Evolutionary conservation across 2,113 vertebrate species (phyloP).

Genomic region (Pomatorhinus ruficollis): DNA sequence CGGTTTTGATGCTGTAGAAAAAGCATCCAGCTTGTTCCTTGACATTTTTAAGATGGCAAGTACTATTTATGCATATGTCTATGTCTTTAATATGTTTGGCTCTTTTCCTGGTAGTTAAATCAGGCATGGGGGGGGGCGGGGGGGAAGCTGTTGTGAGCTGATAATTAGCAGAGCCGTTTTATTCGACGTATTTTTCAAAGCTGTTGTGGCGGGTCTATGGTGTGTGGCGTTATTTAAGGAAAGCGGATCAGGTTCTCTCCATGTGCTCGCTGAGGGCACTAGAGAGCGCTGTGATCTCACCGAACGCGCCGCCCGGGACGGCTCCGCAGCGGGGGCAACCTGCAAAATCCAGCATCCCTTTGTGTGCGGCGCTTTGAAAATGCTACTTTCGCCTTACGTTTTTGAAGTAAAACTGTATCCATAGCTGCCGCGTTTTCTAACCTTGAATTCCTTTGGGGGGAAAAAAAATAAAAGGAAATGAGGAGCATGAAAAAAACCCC

Average conservation of each 20-base stretch:
- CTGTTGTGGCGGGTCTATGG: not conserved
- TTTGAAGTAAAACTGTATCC: slow-evolving; percentile 1
- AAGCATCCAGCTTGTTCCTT: not conserved
- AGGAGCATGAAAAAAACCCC: not conserved
- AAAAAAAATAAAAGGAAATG: not conserved
- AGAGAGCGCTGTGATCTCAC: slow-evolving; percentile 73
- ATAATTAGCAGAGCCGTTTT: not conserved
- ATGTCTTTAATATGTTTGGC: not conserved
- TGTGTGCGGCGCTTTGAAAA: slow-evolving; percentile 25
- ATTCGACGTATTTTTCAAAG: not conserved
- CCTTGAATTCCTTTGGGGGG: not conserved
- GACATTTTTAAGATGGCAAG: not conserved
- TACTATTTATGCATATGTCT: not conserved
- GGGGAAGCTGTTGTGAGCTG: not conserved
- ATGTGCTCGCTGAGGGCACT: slow-evolving; percentile 2
- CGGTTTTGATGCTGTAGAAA: not conserved
- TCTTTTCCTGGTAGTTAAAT: not conserved
- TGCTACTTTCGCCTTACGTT: not conserved
- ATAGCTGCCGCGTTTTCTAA: not conserved
- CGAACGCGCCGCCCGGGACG: not conserved
- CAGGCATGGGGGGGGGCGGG: too few species aligned
- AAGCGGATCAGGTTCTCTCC: rapidly evolving
- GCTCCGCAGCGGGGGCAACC: not conserved
- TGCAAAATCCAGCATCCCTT: slow-evolving; percentile 6
- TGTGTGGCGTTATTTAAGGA: not conserved